Percentiles rank a stretch among this genome's conserved stretches.
These are phyloP conservation scores for Mus spicilegus DNA, from an alignment of 2,113 vertebrate genomes.

Conservation along the genomic window DNA sequence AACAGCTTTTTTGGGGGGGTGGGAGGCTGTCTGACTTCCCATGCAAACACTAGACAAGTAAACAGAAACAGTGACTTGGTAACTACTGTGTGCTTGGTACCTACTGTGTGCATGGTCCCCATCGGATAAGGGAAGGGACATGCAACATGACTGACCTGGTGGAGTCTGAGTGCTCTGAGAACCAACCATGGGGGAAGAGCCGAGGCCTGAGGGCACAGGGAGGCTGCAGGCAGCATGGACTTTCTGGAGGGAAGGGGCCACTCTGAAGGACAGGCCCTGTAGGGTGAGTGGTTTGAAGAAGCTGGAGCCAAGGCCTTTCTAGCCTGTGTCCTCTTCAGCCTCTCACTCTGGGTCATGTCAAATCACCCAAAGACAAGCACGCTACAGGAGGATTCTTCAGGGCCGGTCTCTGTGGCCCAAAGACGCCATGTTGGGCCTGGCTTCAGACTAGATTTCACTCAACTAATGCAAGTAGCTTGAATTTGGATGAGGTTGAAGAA, in stretches of 20 bases:
- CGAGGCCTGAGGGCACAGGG: neutral
- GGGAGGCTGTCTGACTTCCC: neutral
- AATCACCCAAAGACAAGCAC: neutral
- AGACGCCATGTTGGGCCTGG: neutral
- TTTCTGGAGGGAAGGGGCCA: neutral
- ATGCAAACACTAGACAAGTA: neutral
- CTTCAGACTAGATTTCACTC: neutral
- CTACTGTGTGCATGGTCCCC: neutral
- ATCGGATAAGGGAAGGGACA: neutral
- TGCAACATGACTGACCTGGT: rapidly evolving
- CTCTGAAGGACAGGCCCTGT: neutral
- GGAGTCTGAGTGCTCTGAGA: neutral
- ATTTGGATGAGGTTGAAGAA: neutral
- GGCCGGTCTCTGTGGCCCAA: neutral
- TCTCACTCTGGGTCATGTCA: neutral
- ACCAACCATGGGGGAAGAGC: rapidly evolving
- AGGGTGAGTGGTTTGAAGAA: neutral
- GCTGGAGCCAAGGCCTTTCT: neutral
- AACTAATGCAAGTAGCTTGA: neutral
- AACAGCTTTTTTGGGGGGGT: neutral
- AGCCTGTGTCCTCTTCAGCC: neutral
- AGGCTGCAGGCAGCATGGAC: neutral
- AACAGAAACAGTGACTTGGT: neutral
- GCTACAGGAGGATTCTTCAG: neutral
- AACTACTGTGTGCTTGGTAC: neutral